Evolutionary conservation across 2,888 invertebrate species (phyloP).

Genomic region (Galeruca laticollis): DNA sequence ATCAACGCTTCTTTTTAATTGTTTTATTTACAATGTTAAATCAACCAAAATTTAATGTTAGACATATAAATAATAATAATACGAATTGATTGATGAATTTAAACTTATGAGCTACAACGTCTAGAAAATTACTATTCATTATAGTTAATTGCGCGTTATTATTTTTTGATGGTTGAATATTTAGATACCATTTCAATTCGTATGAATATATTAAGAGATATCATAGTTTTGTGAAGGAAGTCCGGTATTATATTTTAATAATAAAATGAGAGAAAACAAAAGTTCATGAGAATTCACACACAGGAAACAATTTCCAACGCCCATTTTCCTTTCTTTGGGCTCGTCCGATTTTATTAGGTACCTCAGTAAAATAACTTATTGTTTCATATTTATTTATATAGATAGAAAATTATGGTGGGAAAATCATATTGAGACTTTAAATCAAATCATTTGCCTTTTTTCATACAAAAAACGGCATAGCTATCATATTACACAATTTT

Average conservation of each 20-base stretch:
- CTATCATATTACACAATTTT: background rate
- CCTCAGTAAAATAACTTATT: too few species aligned
- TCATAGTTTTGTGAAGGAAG: too few species aligned
- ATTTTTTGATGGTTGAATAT: background rate
- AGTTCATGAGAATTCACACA: too few species aligned
- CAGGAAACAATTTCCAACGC: too few species aligned
- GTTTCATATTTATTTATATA: too few species aligned
- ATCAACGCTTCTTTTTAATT: background rate
- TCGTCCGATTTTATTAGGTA: too few species aligned
- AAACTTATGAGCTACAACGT: background rate
- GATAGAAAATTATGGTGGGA: too few species aligned
- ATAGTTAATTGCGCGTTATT: conserved; percentile 8
- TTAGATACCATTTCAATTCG: background rate
- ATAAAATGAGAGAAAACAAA: too few species aligned
- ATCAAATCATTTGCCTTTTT: background rate
- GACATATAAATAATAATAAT: conserved; percentile 11
- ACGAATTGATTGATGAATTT: conserved; percentile 13
- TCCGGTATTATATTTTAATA: too few species aligned
- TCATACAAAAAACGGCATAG: background rate
- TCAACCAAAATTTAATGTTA: background rate
- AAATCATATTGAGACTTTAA: too few species aligned
- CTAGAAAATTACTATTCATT: conserved; percentile 14
- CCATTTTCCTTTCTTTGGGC: too few species aligned
- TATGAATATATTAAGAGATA: too few species aligned
- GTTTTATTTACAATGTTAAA: conserved; percentile 1